phyloP scores from a whole-genome alignment of 2,113 vertebrate species.

The Galemys pyrenaicus region DNA sequence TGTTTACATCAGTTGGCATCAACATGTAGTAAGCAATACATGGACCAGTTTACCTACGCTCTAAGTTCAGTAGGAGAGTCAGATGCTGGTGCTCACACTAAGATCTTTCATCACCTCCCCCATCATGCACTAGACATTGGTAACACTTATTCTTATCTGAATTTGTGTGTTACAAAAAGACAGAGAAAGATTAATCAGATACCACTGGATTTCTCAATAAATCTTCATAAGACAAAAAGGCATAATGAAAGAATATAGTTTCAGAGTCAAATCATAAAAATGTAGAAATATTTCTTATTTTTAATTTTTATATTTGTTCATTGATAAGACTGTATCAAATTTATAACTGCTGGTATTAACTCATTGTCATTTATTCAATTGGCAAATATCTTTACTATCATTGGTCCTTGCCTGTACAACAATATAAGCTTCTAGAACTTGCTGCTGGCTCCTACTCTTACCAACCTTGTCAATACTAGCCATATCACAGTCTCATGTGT shows the following conservation, averaged over 20 bases:
- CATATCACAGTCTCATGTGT: not conserved
- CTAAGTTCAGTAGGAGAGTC: not conserved
- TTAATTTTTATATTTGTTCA: not conserved
- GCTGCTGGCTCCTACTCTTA: not conserved
- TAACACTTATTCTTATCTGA: not conserved
- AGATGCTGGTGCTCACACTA: not conserved
- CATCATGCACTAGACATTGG: rapidly evolving
- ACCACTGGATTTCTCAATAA: not conserved
- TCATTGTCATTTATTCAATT: not conserved
- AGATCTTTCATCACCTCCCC: not conserved
- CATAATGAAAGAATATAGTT: not conserved
- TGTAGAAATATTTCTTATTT: not conserved
- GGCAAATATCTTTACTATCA: not conserved
- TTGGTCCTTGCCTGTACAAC: not conserved
- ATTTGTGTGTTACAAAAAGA: not conserved
- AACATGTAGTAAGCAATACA: not conserved
- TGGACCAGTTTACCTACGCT: not conserved
- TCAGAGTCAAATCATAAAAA: not conserved
- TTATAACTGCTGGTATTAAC: not conserved
- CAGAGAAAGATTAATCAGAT: not conserved
- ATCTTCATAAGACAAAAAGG: not conserved
- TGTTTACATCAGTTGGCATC: no score
- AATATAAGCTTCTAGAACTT: not conserved
- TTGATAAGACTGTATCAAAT: not conserved
- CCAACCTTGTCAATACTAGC: not conserved